phyloP scores from a whole-genome alignment of 2,113 vertebrate species.

The Polyodon spathula region DNA sequence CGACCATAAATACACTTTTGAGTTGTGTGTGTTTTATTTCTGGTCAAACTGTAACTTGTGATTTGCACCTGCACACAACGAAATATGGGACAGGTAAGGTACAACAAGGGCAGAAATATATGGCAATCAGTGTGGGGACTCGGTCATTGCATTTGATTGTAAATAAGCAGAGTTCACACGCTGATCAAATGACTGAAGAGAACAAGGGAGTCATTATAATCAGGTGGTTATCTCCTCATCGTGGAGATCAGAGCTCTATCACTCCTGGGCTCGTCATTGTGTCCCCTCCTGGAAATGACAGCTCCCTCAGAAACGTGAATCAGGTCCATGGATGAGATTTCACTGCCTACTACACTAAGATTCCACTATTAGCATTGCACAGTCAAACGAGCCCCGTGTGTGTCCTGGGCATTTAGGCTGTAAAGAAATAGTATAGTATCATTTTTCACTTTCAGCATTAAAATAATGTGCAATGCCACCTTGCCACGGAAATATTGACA shows the following conservation, averaged over 20 bases:
- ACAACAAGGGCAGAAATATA: slow-evolving; percentile 20
- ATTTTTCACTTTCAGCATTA: no score
- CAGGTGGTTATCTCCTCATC: slow-evolving; percentile 78
- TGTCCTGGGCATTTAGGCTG: not conserved
- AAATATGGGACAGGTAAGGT: slow-evolving; percentile 15
- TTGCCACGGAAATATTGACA: no score
- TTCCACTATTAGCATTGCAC: slow-evolving; percentile 22
- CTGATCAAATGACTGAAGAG: slow-evolving; percentile 71
- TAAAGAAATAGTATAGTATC: no score
- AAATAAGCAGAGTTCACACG: slow-evolving; percentile 85
- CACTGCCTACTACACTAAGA: slow-evolving; percentile 57
- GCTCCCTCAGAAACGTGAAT: slow-evolving; percentile 59
- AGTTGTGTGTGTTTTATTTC: no score
- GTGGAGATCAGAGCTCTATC: slow-evolving; percentile 73
- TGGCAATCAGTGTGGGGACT: slow-evolving; percentile 29
- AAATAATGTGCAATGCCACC: no score
- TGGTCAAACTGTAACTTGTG: no score
- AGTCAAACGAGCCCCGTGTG: slow-evolving; percentile 2
- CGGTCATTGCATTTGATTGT: slow-evolving; percentile 63
- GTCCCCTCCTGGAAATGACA: slow-evolving; percentile 62
- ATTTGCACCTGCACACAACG: slow-evolving; percentile 13
- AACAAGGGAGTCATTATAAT: slow-evolving; percentile 83
- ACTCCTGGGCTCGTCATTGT: slow-evolving; percentile 53
- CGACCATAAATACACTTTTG: no score
- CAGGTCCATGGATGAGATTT: slow-evolving; percentile 70